Evolutionary conservation across 2,888 invertebrate species (phyloP), one percentile per base, ranked within the genome.

Genomic region (Norana najaformis): DNA sequence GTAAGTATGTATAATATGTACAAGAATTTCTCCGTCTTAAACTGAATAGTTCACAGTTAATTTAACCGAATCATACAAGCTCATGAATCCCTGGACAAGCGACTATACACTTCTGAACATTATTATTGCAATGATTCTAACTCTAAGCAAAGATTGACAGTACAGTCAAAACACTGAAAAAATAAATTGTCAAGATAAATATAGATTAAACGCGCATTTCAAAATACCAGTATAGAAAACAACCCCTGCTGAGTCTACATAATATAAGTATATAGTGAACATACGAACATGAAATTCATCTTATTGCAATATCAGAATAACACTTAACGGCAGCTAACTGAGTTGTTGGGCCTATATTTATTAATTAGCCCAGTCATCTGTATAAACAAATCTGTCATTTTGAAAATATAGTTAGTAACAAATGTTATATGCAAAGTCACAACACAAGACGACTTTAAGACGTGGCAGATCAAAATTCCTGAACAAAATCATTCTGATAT

Each of bases 161-260:
- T 8, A 69, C 69, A n/a, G n/a, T n/a, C n/a, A 69, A 69, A 69
- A 69, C 69, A 69, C 69, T 69, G 30, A 69, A 69, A 69, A 69
- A 69, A 69, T 69, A 69, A 69, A 30, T n/a, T 69, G 69, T 69
- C 69, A 69, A 69, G 69, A 69, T n/a, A 69, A 69, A 69, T 69
- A 69, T 69, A 69, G 30, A n/a, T 69, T 69, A 69, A n/a, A 69
- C 69, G 16, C 69, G n/a, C 69, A n/a, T 69, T 30, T 69, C 30
- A 69, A 69, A 53, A 69, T 69, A 69, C n/a, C 30, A 69, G 30
- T 69, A n/a, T 69, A 69, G 69, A 69, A 69, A 69, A 69, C 69
- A 69, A 8, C 69, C n/a, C 8, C n/a, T 69, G 69, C n/a, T 69
- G 30, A 4, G 69, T 69, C 69, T 69, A 69, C 16, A 8, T n/a